These are phyloP conservation scores for Xanthorhoe designata DNA, from an alignment of 2,888 invertebrate species.

Conservation along the genomic window DNA sequence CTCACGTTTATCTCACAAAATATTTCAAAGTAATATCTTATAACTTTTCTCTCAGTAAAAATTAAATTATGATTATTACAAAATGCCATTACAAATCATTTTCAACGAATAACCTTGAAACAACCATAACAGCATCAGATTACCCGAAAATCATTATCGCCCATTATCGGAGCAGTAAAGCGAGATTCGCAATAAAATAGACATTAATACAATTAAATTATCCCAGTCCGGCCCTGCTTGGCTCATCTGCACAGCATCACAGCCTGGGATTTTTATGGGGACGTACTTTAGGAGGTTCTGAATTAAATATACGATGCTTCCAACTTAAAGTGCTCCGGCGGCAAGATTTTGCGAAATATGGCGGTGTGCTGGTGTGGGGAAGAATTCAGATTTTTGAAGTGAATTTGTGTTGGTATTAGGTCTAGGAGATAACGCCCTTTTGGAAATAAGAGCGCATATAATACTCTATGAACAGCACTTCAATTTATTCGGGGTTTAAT, in stretches of 20 bases:
- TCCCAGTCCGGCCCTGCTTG: slow-evolving; percentile 74
- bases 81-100: background rate
- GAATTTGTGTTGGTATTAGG: slow-evolving; percentile 2
- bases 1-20: too few relatives aligned
- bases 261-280: slow-evolving; percentile 80
- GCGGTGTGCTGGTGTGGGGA: slow-evolving; percentile 44
- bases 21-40: too few relatives aligned
- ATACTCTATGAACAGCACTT: too few relatives aligned
- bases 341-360: slow-evolving; percentile 82
- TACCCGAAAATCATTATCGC: slow-evolving; percentile 70
- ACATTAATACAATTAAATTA: slow-evolving; percentile 81
- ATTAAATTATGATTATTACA: too few relatives aligned
- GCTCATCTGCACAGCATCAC: slow-evolving; percentile 84
- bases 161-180: slow-evolving; percentile 76
- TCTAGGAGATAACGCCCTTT: background rate
- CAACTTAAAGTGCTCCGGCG: slow-evolving; percentile 79
- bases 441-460: too few relatives aligned
- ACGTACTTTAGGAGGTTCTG: slow-evolving; percentile 78
- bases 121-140: slow-evolving; percentile 49
- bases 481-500: too few relatives aligned
- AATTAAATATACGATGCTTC: slow-evolving; percentile 82
- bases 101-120: slow-evolving; percentile 16
- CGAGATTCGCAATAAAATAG: slow-evolving; percentile 83
- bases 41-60: too few relatives aligned
- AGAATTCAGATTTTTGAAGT: slow-evolving; percentile 25